Evolutionary conservation across 1,140 invertebrate genomes (phyloP).

Genomic region (Ceratoteleas bidentatus): DNA sequence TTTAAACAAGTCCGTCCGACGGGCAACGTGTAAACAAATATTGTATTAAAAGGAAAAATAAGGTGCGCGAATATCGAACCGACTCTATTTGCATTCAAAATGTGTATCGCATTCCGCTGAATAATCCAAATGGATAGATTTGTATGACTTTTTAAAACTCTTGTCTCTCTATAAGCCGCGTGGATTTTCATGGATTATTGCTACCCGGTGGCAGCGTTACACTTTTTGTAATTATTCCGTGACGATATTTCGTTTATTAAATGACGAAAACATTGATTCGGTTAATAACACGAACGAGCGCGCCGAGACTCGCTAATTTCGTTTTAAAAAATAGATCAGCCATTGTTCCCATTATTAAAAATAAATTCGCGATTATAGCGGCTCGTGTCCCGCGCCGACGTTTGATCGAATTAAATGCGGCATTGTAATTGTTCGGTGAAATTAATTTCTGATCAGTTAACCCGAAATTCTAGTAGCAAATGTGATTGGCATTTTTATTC

Average conservation of each 20-base stretch:
- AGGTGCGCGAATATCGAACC: not conserved
- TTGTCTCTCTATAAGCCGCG: conserved; percentile 28
- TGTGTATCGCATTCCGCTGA: conserved; percentile 19
- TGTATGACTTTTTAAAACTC: conserved; percentile 53
- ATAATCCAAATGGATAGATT: conserved; percentile 56
- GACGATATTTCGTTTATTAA: not conserved
- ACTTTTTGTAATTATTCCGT: conserved; percentile 26
- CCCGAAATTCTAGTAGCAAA: too few relatives aligned
- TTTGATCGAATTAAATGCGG: too few relatives aligned
- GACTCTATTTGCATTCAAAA: conserved; percentile 23
- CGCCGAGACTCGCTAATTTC: too few relatives aligned
- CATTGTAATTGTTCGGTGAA: too few relatives aligned
- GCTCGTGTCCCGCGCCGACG: too few relatives aligned
- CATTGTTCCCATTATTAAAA: too few relatives aligned
- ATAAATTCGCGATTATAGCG: too few relatives aligned
- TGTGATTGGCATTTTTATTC: conserved; percentile 13
- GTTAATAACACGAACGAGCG: not conserved
- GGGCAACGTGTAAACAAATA: conserved; percentile 11
- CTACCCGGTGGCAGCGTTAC: conserved; percentile 1
- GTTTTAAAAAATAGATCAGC: too few relatives aligned
- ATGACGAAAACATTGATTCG: conserved; percentile 1
- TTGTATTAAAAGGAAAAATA: not conserved
- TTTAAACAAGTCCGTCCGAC: not conserved
- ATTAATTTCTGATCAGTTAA: too few relatives aligned
- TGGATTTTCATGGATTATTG: conserved; percentile 46